Evolutionary conservation across 2,113 vertebrate species (phyloP).

Genomic region (Carassius auratus): DNA sequence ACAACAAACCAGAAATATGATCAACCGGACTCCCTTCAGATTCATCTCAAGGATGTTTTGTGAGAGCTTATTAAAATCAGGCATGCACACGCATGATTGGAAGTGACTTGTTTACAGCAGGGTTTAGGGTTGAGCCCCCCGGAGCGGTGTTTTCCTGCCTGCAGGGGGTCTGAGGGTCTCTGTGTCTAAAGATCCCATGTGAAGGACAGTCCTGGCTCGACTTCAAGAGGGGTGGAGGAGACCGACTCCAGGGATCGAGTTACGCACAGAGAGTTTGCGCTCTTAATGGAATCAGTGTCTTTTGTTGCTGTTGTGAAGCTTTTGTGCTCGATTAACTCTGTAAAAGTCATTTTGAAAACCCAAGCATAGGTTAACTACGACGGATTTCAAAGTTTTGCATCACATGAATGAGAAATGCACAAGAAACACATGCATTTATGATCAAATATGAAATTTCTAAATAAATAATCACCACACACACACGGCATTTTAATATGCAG

Average conservation of each 20-base stretch:
- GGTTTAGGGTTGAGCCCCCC: neutral
- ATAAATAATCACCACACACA: neutral
- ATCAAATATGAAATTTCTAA: neutral
- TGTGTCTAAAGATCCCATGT: neutral
- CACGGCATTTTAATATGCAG: neutral
- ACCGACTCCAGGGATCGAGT: constrained; percentile 52
- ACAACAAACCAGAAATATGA: neutral
- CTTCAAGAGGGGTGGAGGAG: constrained; percentile 40
- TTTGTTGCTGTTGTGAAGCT: constrained; percentile 6
- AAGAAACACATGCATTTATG: neutral
- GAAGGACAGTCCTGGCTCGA: constrained; percentile 18
- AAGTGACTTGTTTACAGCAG: neutral
- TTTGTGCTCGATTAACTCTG: neutral
- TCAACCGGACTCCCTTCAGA: neutral
- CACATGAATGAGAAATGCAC: neutral
- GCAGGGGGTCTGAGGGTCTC: neutral
- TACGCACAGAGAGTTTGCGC: constrained; percentile 30
- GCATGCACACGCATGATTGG: neutral
- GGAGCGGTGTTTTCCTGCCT: neutral
- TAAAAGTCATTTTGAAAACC: neutral
- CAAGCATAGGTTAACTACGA: too few species aligned
- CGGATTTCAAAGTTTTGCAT: neutral
- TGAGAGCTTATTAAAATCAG: neutral
- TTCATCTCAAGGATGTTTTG: neutral
- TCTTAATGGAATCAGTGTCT: constrained; percentile 13